Base-by-base conservation (phyloP, 2,797 vertebrate species). In the Pseudomugil gertrudae region DNA sequence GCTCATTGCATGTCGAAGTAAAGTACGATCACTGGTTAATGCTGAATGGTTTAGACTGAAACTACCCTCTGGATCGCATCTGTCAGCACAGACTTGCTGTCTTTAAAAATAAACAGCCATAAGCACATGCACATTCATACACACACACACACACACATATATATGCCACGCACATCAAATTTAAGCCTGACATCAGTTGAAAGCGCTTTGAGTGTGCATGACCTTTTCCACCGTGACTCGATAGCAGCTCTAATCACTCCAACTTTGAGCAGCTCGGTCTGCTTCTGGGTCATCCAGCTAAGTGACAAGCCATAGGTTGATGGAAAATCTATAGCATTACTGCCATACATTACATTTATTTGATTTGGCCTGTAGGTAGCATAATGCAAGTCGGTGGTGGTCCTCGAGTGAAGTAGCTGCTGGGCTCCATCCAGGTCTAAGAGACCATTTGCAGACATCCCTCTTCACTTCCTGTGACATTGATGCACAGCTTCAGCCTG, bases 321-420 rank as follows among this genome's bases (percentile, higher is more conserved):
- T 94, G 90, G 91, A 90, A 94, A 94, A 94, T 94, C 94, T 82
- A 92, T 93, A 91, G 77, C 65, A 77, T 87, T 91, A 91, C 92
- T 86, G 90, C 92, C 84, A 73, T 92, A 89, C 90, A 90, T 94
- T 92, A 94, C 90, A 87, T 93, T 93, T 90, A 93, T 93, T 89
- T 92, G 90, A 92, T 90, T 84, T 80, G 72, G 63, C 81, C 83
- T 74, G 86, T 73, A 87, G 80, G 69, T 69, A 75, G 74, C 81
- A 76, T 83, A 87, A 89, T 86, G 81, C 78, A 69, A 47, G 26
- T 21, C 61, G 9, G 59, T 53, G 74, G 79, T 65, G 38, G 74
- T 76, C 68, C 50, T 67, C 71, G 3, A 53, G 63, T 55, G 69
- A 69, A 76, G 81, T 32, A 78, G 56, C 48, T 47, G 72, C 40